Evolutionary conservation across 2,888 invertebrate genomes (phyloP), one percentile per base, ranked within the genome.

Genomic region (Meganola albula): DNA sequence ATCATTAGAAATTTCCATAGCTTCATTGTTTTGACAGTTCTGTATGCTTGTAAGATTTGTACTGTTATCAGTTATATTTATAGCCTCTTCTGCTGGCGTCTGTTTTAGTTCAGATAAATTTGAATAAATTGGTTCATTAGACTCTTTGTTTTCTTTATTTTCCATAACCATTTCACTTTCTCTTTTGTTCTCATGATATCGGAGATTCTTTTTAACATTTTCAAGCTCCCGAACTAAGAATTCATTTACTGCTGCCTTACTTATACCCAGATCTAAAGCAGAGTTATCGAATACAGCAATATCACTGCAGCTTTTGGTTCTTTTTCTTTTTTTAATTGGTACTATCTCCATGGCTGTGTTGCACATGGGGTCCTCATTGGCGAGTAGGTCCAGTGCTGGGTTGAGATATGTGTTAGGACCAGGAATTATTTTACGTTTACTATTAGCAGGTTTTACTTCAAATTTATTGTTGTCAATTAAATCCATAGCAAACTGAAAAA

Each of bases 261-360:
- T 77, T 12, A 74, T 60, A 7, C 80, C 86, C 22, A 82, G 40
- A 38, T 86, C 86, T 34, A 87, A 45, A 0, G 76, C 85, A 0
- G 75, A 67, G 39, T 87, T 87, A 32, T 86, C 86, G 45, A 87
- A 87, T 0, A 73, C 61, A 1, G 64, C 58, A 1, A 74, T 61
- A 12, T 83, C 83, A 2, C 53, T 27, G 34, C 72, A 74, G 36
- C 77, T 84, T 30, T 63, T 72, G 0, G 78, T 71, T n/a, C 72
- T 48, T 47, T 84, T 83, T 0, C 79, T 63, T 40, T 80, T 76
- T 44, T 86, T 87, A 10, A 54, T 58, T 0, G 85, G 84, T 10
- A 73, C 64, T 12, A 85, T 71, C 58, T 87, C 87, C 85, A 87
- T 85, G 4, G 72, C 78, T 0, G 74, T 87, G 57, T 87, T 87